Conservation (phyloP, 2,113 vertebrate genomes). For the Sapajus apella region DNA sequence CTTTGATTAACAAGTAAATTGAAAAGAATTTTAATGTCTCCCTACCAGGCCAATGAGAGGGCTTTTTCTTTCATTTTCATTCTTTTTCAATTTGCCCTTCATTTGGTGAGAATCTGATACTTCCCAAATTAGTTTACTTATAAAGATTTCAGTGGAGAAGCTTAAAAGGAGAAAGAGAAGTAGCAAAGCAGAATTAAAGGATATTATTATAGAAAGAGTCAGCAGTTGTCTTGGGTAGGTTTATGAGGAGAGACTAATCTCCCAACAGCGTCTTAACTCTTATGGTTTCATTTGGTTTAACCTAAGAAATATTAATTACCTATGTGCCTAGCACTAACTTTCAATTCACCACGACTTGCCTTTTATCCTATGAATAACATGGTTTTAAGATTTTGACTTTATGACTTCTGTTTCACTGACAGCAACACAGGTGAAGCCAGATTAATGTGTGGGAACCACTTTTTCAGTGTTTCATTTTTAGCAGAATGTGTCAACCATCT, state of each 20-base stretch:
- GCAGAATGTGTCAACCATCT: conserved; percentile 47
- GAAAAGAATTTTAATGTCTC: neutral
- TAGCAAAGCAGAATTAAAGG: neutral
- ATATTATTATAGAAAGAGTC: neutral
- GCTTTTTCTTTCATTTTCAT: neutral
- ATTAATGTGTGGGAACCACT: conserved; percentile 62
- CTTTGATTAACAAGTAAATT: neutral
- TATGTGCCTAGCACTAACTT: neutral
- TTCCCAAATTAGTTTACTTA: neutral
- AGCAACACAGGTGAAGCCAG: conserved; percentile 53
- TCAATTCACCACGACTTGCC: neutral
- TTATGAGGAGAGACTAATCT: neutral
- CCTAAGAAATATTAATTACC: neutral
- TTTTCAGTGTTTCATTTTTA: conserved; percentile 53
- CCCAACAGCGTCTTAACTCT: neutral
- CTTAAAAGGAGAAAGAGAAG: neutral
- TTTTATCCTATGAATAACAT: neutral
- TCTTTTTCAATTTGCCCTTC: neutral
- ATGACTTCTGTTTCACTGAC: conserved; percentile 49
- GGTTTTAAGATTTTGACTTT: conserved; percentile 39
- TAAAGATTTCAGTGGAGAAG: conserved; percentile 12
- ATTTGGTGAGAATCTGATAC: neutral
- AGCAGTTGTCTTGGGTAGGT: neutral
- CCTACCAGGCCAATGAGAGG: neutral
- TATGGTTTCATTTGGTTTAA: neutral